phyloP scores from a whole-genome alignment of 2,797 vertebrate genomes.

The Rhinatrema bivittatum region DNA sequence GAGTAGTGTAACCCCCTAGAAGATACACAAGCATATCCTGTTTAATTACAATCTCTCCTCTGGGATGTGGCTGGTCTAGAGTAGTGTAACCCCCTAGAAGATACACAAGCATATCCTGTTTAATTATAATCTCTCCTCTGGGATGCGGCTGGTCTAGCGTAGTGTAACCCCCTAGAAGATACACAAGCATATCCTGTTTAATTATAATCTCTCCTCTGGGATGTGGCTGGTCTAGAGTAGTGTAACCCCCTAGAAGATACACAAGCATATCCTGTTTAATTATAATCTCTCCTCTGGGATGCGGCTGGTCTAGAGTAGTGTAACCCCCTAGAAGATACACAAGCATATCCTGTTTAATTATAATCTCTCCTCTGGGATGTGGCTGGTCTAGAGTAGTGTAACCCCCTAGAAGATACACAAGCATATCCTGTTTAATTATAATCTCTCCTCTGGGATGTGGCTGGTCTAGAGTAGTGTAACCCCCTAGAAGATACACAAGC shows the following conservation, averaged over 20 bases:
- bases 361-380: slow-evolving; percentile 86
- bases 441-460: slow-evolving; percentile 92
- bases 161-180: slow-evolving; percentile 82
- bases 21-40: too few relatives aligned
- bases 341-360: too few relatives aligned
- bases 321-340: slow-evolving; percentile 83
- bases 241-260: slow-evolving; percentile 83
- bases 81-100: slow-evolving; percentile 83
- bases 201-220: slow-evolving; percentile 91
- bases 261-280: too few relatives aligned
- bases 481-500: slow-evolving; percentile 74
- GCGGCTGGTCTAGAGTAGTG: slow-evolving; percentile 77
- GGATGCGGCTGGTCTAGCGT: slow-evolving; percentile 81
- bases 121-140: slow-evolving; percentile 88
- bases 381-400: slow-evolving; percentile 84
- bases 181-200: too few relatives aligned
- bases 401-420: slow-evolving; percentile 75
- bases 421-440: too few relatives aligned
- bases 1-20: slow-evolving; percentile 84
- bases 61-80: slow-evolving; percentile 81
- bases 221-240: slow-evolving; percentile 77
- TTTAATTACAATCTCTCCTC: slow-evolving; percentile 91
- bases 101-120: too few relatives aligned
- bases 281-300: slow-evolving; percentile 88
- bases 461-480: slow-evolving; percentile 80